A percentile compares a stretch with the other conserved stretches of the same genome.
Evolutionary conservation across 2,113 vertebrate genomes (phyloP).

Genomic region (Eolophus roseicapilla): DNA sequence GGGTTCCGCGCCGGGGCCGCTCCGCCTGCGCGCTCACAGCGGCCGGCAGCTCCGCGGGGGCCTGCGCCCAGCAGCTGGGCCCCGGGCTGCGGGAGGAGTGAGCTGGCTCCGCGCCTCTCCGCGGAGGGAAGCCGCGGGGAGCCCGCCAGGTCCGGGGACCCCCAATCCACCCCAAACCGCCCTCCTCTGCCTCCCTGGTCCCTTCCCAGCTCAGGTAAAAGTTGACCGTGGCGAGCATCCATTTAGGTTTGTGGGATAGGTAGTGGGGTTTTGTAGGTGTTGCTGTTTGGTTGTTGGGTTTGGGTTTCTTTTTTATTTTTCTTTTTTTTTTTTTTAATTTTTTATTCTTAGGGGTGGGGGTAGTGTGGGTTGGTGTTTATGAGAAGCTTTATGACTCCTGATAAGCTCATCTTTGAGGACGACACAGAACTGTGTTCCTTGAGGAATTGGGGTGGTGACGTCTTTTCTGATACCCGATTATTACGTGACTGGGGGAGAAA

Average conservation of each 20-base stretch:
- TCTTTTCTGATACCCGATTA: conserved; percentile 90
- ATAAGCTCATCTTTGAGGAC: conserved; percentile 89
- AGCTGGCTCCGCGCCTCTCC: not conserved
- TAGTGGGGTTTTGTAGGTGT: not conserved
- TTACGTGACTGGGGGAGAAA: conserved; percentile 83
- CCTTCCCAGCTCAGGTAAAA: not conserved
- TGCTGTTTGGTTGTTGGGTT: not conserved
- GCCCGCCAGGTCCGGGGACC: not conserved
- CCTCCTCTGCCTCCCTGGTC: not conserved
- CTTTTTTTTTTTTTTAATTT: not conserved
- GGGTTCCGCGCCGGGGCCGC: not conserved
- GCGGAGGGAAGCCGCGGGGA: not conserved
- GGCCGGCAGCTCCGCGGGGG: not conserved
- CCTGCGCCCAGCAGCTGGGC: not conserved
- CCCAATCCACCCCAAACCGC: not conserved
- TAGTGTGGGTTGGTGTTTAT: conserved; percentile 79
- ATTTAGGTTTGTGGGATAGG: not conserved
- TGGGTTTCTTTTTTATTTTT: not conserved
- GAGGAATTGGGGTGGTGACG: conserved; percentile 95
- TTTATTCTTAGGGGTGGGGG: not conserved
- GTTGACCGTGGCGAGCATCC: not conserved
- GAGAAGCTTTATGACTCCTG: conserved; percentile 84
- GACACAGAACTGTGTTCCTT: conserved; percentile 91
- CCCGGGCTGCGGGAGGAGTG: not conserved
- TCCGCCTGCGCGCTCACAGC: not conserved